Evolutionary conservation across 2,113 vertebrate species (phyloP).

Genomic region (Mastomys coucha): DNA sequence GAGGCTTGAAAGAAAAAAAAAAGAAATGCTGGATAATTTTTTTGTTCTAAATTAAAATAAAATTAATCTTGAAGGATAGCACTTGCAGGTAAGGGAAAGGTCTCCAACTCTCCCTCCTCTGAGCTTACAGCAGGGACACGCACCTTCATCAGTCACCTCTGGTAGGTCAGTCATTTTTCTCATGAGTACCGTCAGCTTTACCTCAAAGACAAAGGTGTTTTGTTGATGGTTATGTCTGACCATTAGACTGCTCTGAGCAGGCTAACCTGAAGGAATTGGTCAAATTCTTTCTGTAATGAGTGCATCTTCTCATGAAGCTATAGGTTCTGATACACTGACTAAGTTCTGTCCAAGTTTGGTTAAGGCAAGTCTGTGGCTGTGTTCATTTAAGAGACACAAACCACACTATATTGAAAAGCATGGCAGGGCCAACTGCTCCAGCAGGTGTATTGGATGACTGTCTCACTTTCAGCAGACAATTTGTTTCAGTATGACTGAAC

Average conservation of each 20-base stretch:
- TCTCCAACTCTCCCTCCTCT: constrained; percentile 34
- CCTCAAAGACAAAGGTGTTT: constrained; percentile 50
- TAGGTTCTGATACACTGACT: background rate
- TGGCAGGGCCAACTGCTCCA: background rate
- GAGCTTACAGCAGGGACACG: constrained; percentile 43
- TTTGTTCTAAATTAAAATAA: constrained; percentile 67
- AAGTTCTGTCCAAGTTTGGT: constrained; percentile 13
- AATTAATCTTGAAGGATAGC: constrained; percentile 69
- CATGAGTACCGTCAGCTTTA: constrained; percentile 41
- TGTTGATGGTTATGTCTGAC: background rate
- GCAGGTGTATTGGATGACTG: background rate
- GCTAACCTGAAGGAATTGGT: background rate
- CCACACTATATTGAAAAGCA: constrained; percentile 19
- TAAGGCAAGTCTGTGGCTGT: background rate
- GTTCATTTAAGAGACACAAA: constrained; percentile 44
- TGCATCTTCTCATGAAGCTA: background rate
- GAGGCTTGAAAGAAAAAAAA: constrained; percentile 68
- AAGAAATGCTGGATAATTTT: constrained; percentile 39
- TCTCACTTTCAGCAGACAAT: constrained; percentile 57
- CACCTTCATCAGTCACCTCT: constrained; percentile 41
- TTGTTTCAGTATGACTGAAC: background rate
- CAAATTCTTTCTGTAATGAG: constrained; percentile 6
- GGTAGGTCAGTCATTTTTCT: constrained; percentile 64
- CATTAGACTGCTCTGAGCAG: background rate
- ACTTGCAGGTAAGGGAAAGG: constrained; percentile 52